Base-by-base conservation (phyloP, 37 sponge, comb jelly and placozoan species). In the Crambe crambe region DNA sequence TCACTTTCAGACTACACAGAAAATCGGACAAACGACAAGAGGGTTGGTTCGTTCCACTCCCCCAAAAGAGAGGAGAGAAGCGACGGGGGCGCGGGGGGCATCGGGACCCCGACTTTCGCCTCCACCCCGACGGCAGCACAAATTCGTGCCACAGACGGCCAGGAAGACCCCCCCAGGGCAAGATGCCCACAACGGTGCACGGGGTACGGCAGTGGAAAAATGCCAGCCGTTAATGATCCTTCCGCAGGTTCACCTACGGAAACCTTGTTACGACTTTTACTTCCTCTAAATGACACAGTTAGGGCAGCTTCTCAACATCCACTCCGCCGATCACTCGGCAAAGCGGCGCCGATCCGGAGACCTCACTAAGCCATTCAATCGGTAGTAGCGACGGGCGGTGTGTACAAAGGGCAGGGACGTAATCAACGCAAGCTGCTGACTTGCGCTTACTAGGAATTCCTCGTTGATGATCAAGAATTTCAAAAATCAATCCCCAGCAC, bases 301-400 rank as follows among this genome's bases (percentile, higher is more conserved):
- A 68, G 89, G 74, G 23, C 84, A 63, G 79, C 84, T 89, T 89
- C 80, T 83, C 85, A 78, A 42, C 38, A 54, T 39, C 85, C 26
- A 37, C 72, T 26, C 39, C 36, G 58, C 35, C 62, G 60, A 37
- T 59, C 42, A 43, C 27, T 25, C 31, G 73, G 43, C 81, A 21
- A 58, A 56, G 56, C 76, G 61, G 66, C 75, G 42, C 77, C 85
- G 75, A 85, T 85, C 91, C 83, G 60, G 56, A 81, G 86, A 81
- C 56, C 91, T 90, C 86, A 86, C 86, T 90, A 90, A 90, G 82
- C 92, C 87, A 87, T 91, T 84, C 92, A 91, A 91, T 91, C 92
- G 92, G 92, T 91, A 91, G 92, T 86, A 91, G 91, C 91, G 86
- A 90, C 91, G 86, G 91, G 91, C 91, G 86, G 91, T 89, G 90